Base-by-base conservation (phyloP, 2,797 vertebrate genomes). In the Eutrigla gurnardus region DNA sequence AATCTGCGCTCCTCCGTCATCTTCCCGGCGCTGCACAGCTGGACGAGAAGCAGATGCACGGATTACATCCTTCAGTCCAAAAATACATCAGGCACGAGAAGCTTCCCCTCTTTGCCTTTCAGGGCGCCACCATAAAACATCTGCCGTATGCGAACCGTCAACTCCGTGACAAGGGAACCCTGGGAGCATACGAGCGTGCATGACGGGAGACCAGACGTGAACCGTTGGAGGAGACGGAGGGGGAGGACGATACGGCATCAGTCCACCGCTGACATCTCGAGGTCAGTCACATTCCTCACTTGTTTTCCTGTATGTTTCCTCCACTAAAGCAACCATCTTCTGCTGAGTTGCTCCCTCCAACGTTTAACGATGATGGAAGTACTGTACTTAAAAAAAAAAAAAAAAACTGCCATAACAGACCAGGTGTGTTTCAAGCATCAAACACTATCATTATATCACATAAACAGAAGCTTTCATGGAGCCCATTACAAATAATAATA, bases 401-500 rank as follows among this genome's bases (percentile, higher is more conserved):
- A 6, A 72, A 47, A 71, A 67, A 50, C 7, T 49, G 76, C 36
- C 53, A 37, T 8, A 36, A 55, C 49, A 75, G 45, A 90, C 85
- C 86, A 92, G 89, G 79, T 88, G 90, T 88, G 72, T 74, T 65
- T 49, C 40, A 1, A 8, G 65, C 40, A 71, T 75, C 69, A 68
- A 81, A 88, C 66, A 4, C 87, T 78, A 77, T 89, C 78, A 89
- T 92, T 89, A 89, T 0, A 47, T 83, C 69, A 40, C 13, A 9
- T 54, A 59, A 88, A 82, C 47, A 4, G 76, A 75, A 82, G 59
- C 36, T 49, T 78, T 46, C 58, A 40, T 0, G 13, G 68, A 81
- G 59, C 54, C 43, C n/a, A 40, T 17, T 73, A 53, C 9, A 65
- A 53, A 64, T 67, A 65, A 57, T 0, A 4, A 6, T 11, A 13